Conservation (phyloP, 2,888 invertebrate species). For the Diplolepis rosae region DNA sequence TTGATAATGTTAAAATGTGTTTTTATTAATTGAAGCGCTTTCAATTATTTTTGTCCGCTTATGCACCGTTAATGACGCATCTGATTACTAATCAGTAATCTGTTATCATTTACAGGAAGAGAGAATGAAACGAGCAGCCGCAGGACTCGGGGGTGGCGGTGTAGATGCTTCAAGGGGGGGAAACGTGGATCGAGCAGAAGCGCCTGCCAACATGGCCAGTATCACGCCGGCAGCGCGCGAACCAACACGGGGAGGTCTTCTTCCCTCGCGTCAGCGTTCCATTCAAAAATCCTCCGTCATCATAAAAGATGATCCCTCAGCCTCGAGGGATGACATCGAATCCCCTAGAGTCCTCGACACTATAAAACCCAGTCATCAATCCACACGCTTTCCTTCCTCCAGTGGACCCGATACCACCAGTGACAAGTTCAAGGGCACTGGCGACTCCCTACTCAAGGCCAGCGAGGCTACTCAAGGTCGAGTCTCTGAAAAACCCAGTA, state of each 20-base stretch:
- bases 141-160: constrained; percentile 57
- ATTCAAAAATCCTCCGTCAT: constrained; percentile 56
- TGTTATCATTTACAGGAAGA: constrained; percentile 60
- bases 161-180: constrained; percentile 57
- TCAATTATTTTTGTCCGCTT: not conserved
- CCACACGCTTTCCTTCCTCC: constrained; percentile 35
- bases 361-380: constrained; percentile 30
- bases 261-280: constrained; percentile 57
- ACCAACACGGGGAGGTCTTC: constrained; percentile 59
- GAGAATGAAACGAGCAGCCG: constrained; percentile 64
- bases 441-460: constrained; percentile 61
- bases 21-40: not conserved
- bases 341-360: constrained; percentile 17
- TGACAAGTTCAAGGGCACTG: constrained; percentile 59
- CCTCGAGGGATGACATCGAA: constrained; percentile 46
- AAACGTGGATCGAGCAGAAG: constrained; percentile 59
- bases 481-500: constrained; percentile 59
- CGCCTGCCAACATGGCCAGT: constrained; percentile 70
- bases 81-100: constrained; percentile 19
- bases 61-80: not conserved
- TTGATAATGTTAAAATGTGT: too few relatives aligned
- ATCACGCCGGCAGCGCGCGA: constrained; percentile 71
- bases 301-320: constrained; percentile 48
- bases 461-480: constrained; percentile 61
- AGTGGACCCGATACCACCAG: constrained; percentile 33